Conservation (phyloP, 1,140 invertebrate genomes). For the Drosophila kurseongensis region DNA sequence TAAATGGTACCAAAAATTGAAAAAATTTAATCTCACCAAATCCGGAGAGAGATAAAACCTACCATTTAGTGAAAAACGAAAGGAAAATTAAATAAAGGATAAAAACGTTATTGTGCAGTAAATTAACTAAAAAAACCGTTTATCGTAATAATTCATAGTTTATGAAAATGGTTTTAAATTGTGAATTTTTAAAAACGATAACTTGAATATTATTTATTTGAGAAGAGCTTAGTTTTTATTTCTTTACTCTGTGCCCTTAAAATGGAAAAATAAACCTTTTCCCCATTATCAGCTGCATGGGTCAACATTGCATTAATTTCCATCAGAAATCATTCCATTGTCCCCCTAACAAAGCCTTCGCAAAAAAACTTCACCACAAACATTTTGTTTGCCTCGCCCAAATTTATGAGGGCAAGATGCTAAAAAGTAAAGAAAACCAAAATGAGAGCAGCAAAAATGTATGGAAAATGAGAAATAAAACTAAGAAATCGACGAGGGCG, state of each 20-base stretch:
- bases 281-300: background rate
- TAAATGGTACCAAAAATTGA: constrained; percentile 36
- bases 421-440: constrained; percentile 18
- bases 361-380: background rate
- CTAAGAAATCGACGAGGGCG: constrained; percentile 45
- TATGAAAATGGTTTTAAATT: no score
- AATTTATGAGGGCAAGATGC: constrained; percentile 18
- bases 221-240: no score
- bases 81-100: background rate
- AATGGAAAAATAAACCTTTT: background rate
- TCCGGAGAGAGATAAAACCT: constrained; percentile 26
- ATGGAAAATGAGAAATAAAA: constrained; percentile 47
- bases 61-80: constrained; percentile 10
- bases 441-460: constrained; percentile 17
- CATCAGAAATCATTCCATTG: background rate
- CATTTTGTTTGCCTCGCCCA: constrained; percentile 7
- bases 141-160: no score
- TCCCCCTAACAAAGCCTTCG: background rate
- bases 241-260: background rate
- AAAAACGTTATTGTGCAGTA: background rate
- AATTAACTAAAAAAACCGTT: background rate
- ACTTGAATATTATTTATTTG: no score
- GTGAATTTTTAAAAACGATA: no score
- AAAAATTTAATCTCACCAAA: constrained; percentile 18
- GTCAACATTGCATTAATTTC: constrained; percentile 6